Evolutionary conservation across 2,888 invertebrate species (phyloP).

Genomic region (Oligia latruncula): DNA sequence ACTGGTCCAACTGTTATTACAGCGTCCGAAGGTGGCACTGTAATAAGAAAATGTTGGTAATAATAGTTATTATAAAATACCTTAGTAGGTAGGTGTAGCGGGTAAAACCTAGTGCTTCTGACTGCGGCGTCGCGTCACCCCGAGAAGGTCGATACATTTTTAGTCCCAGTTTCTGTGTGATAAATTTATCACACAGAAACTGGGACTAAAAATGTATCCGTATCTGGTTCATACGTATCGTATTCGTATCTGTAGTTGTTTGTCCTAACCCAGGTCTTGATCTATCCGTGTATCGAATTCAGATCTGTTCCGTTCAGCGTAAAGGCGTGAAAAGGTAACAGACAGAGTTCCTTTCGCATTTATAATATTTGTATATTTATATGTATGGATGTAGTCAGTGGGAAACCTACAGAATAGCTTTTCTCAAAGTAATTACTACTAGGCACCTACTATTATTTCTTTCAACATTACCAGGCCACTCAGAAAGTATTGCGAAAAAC

Average conservation of each 20-base stretch:
- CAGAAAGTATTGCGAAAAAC: too few relatives aligned
- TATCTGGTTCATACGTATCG: too few relatives aligned
- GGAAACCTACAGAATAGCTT: too few relatives aligned
- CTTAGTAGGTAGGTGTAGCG: background rate
- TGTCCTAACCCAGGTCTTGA: background rate
- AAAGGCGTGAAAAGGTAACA: background rate
- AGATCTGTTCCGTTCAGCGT: background rate
- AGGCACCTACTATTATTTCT: background rate
- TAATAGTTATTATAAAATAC: background rate
- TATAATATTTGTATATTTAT: background rate
- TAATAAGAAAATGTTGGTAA: constrained; percentile 17
- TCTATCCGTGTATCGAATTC: background rate
- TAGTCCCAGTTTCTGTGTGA: too few relatives aligned
- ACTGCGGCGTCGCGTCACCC: background rate
- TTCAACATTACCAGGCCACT: background rate
- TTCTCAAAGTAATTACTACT: too few relatives aligned
- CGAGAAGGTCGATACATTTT: too few relatives aligned
- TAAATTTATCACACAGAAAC: too few relatives aligned
- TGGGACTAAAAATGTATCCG: background rate
- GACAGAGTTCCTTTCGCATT: background rate
- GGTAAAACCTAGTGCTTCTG: background rate
- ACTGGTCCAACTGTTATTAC: constrained; percentile 59
- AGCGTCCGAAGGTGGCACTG: constrained; percentile 81
- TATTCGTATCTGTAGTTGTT: too few relatives aligned
- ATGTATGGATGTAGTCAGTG: too few relatives aligned